phyloP scores from a whole-genome alignment of 2,113 vertebrate genomes.

The Vimba vimba region DNA sequence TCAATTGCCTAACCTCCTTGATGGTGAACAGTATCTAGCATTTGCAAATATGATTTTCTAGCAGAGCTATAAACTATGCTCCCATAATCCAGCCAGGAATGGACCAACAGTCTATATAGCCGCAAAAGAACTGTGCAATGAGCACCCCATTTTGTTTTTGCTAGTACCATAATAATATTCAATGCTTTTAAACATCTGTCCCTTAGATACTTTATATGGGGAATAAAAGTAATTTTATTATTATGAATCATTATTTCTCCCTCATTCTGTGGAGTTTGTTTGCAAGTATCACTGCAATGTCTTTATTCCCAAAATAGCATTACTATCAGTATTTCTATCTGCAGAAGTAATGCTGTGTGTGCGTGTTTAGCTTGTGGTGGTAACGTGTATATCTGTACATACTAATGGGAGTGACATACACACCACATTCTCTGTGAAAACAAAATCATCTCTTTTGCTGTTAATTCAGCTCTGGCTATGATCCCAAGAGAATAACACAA shows the following conservation, averaged over 20 bases:
- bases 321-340: background rate
- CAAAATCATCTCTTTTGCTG: conserved; percentile 36
- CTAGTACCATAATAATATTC: no score
- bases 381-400: conserved; percentile 2
- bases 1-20: no score
- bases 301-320: background rate
- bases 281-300: background rate
- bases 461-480: conserved; percentile 45
- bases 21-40: no score
- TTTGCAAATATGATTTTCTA: no score
- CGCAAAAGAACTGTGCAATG: no score
- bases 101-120: no score
- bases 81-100: no score
- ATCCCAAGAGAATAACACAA: conserved; percentile 42
- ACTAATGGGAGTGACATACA: background rate
- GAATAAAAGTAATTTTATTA: no score
- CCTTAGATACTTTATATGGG: no score
- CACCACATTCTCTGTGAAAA: conserved; percentile 28
- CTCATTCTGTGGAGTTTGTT: background rate
- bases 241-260: background rate
- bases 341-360: background rate
- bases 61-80: no score
- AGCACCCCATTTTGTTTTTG: no score
- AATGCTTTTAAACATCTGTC: no score
- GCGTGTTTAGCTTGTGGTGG: background rate